These are phyloP conservation scores for Cervus canadensis DNA, from an alignment of 2,113 vertebrate genomes.

Conservation along the genomic window DNA sequence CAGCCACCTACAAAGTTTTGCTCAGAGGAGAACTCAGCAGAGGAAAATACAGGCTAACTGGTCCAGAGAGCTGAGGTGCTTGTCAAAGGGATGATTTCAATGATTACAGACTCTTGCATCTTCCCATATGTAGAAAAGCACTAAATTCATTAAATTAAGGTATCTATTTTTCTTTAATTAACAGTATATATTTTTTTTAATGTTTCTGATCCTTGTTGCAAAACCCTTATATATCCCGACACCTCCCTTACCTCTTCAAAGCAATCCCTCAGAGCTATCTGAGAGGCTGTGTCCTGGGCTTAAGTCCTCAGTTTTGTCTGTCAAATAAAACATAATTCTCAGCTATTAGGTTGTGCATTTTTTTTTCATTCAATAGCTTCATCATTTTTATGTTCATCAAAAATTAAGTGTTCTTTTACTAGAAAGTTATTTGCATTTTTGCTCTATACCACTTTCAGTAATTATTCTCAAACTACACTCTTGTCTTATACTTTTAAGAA, in stretches of 20 bases:
- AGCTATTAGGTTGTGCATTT: not conserved
- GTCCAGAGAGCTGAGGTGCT: not conserved
- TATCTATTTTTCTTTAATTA: not conserved
- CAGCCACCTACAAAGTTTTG: not conserved
- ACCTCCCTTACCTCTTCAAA: not conserved
- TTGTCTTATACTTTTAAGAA: not conserved
- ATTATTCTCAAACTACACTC: not conserved
- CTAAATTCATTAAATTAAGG: not conserved
- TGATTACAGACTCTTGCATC: not conserved
- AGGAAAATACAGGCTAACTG: not conserved
- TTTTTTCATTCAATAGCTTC: not conserved
- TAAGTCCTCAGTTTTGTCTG: not conserved
- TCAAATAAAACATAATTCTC: not conserved
- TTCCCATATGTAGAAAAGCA: not conserved
- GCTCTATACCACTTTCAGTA: not conserved
- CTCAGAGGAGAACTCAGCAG: not conserved
- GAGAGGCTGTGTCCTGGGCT: not conserved
- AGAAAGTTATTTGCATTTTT: slow-evolving; percentile 13
- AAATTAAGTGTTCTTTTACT: not conserved
- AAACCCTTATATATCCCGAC: not conserved
- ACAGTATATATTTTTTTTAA: not conserved
- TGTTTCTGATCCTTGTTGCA: not conserved
- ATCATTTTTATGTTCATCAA: not conserved
- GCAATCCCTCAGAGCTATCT: not conserved
- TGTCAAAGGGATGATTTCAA: not conserved